A percentile compares a stretch with the other conserved stretches of the same genome.
Conservation (phyloP, 2,888 invertebrate species). For the Eristalinus sepulchralis region DNA sequence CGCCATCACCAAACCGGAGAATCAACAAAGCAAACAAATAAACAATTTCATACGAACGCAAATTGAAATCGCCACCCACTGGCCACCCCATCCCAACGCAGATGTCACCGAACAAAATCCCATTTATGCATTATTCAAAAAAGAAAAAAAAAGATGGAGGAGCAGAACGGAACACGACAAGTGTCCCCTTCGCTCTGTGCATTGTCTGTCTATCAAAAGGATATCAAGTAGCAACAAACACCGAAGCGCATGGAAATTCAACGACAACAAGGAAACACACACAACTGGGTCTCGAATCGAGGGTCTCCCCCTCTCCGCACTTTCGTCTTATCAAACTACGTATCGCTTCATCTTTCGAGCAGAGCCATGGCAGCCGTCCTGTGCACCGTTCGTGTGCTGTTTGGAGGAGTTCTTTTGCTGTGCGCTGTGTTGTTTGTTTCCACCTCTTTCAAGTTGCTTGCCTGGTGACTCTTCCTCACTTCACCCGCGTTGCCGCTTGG, state of each 20-base stretch:
- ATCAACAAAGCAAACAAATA: constrained; percentile 16
- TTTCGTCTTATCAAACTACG: constrained; percentile 28
- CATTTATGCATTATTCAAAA: constrained; percentile 64
- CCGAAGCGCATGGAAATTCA: constrained; percentile 57
- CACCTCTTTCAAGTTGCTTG: constrained; percentile 51
- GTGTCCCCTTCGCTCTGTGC: constrained; percentile 54
- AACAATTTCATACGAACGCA: not conserved
- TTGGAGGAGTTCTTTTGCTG: constrained; percentile 34
- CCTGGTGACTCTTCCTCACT: not conserved
- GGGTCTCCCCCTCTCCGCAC: not conserved
- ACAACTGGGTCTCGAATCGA: constrained; percentile 11
- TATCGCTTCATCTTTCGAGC: constrained; percentile 4
- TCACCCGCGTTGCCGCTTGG: not conserved
- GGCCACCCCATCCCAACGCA: not conserved
- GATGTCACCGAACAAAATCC: constrained; percentile 25
- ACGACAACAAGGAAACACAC: constrained; percentile 1
- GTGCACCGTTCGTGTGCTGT: constrained; percentile 29
- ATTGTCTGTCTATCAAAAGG: constrained; percentile 69
- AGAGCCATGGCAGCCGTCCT: no score
- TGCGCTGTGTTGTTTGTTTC: constrained; percentile 49
- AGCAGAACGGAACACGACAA: constrained; percentile 43
- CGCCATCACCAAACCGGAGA: constrained; percentile 30
- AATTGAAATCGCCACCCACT: not conserved
- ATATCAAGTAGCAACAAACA: constrained; percentile 67
- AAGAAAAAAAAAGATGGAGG: not conserved